phyloP scores from a whole-genome alignment of 2,797 vertebrate species.

The Danio tinwini region DNA sequence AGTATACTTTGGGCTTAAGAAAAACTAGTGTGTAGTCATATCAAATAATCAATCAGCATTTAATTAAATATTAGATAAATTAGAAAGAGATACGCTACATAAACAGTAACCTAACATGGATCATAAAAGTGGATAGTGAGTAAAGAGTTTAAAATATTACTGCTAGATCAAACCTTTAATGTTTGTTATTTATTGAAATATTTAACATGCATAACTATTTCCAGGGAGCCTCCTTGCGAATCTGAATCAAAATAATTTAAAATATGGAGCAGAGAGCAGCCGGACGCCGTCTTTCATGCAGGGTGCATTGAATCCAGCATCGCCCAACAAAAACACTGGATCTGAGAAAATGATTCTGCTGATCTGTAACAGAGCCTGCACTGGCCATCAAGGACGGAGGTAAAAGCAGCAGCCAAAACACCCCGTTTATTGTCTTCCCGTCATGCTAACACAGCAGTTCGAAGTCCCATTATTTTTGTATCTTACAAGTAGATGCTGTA shows the following conservation, averaged over 20 bases:
- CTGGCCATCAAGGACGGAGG: constrained; percentile 95
- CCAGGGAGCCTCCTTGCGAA: constrained; percentile 91
- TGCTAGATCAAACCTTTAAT: background rate
- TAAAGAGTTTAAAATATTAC: background rate
- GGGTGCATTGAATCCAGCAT: constrained; percentile 78
- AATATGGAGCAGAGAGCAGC: constrained; percentile 84
- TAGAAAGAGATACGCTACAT: background rate
- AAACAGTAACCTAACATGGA: background rate
- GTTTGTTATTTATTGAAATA: background rate
- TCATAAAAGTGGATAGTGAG: background rate
- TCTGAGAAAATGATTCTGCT: constrained; percentile 90
- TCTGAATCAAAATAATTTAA: constrained; percentile 96
- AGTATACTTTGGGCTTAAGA: constrained; percentile 10
- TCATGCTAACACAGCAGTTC: background rate
- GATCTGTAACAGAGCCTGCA: constrained; percentile 94
- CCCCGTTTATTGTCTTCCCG: background rate
- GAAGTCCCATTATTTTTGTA: background rate
- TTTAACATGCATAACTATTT: constrained; percentile 1
- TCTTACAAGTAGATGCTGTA: background rate
- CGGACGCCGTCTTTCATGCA: constrained; percentile 86
- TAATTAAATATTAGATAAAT: background rate
- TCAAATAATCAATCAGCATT: constrained; percentile 1
- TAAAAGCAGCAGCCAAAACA: constrained; percentile 62
- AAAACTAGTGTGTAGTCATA: background rate
- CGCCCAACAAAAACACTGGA: constrained; percentile 79